Conservation (phyloP, 2,888 invertebrate genomes). For the Tinea trinotella region DNA sequence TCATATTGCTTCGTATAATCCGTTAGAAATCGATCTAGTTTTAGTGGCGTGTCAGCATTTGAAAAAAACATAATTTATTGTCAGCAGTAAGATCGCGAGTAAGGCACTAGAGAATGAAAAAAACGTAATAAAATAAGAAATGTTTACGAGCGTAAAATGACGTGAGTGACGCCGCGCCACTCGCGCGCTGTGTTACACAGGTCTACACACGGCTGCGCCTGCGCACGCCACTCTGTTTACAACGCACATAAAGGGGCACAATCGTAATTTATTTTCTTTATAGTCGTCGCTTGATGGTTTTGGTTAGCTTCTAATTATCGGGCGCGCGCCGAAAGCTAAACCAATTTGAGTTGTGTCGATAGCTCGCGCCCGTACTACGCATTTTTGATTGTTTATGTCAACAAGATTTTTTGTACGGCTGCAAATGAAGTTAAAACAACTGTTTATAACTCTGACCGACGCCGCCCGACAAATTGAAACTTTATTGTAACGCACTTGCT, state of each 20-base stretch:
- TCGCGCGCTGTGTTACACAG: conserved; percentile 45
- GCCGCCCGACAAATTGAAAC: conserved; percentile 18
- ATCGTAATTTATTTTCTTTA: conserved; percentile 62
- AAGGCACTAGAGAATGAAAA: conserved; percentile 69
- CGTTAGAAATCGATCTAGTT: conserved; percentile 71
- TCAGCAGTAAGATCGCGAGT: conserved; percentile 65
- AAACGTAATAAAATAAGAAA: conserved; percentile 60
- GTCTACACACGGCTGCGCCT: conserved; percentile 38
- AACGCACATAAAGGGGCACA: conserved; percentile 40
- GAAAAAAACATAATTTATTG: conserved; percentile 70
- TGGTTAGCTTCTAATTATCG: conserved; percentile 61
- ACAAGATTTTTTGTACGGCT: conserved; percentile 41
- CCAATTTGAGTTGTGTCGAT: conserved; percentile 45
- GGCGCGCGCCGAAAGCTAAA: conserved; percentile 56
- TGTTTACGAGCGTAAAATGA: conserved; percentile 70
- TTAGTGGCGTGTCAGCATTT: conserved; percentile 71
- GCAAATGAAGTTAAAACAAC: conserved; percentile 34
- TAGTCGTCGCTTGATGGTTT: conserved; percentile 53
- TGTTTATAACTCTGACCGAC: conserved; percentile 37
- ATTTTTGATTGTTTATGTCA: conserved; percentile 59
- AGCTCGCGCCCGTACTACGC: conserved; percentile 39
- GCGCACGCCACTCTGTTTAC: conserved; percentile 28
- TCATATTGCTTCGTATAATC: conserved; percentile 64
- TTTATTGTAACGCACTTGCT: not conserved
- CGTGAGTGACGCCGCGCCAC: conserved; percentile 36